phyloP scores from a whole-genome alignment of 2,888 invertebrate genomes.

The Eilema sororculum region DNA sequence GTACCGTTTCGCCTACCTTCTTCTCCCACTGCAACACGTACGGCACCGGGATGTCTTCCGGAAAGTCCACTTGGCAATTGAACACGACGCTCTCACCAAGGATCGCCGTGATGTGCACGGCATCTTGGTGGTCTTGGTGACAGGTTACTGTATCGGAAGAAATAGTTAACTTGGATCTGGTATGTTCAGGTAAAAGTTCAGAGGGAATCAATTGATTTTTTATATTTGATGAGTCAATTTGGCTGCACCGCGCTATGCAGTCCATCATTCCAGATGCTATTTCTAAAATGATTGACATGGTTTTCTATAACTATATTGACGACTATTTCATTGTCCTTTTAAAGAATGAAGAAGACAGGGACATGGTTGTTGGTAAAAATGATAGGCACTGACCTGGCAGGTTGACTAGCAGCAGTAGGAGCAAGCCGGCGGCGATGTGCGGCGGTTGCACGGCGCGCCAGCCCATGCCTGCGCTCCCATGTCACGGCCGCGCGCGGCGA shows the following conservation, averaged over 20 bases:
- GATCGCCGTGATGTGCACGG: conserved; percentile 98
- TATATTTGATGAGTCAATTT: no score
- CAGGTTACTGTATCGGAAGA: conserved; percentile 87
- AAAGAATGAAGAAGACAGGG: background rate
- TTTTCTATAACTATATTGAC: background rate
- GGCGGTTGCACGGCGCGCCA: conserved; percentile 94
- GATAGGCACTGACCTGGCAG: conserved; percentile 73
- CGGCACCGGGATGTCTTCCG: conserved; percentile 97
- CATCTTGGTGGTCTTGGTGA: conserved; percentile 96
- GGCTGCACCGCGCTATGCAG: no score
- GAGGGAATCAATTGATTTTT: background rate
- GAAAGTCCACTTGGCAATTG: conserved; percentile 99
- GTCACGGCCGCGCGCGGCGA: conserved; percentile 91
- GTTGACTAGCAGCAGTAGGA: conserved; percentile 84
- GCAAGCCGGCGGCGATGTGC: conserved; percentile 89
- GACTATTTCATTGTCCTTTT: no score
- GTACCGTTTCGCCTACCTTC: conserved; percentile 99
- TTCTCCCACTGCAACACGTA: conserved; percentile 99
- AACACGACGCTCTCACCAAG: conserved; percentile 98
- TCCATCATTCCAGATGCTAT: no score
- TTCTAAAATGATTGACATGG: background rate
- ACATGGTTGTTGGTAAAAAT: background rate
- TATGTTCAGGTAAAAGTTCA: background rate
- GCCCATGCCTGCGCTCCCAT: conserved; percentile 97
- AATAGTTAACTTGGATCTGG: conserved; percentile 2